These are phyloP conservation scores for Netelia virgata DNA, from an alignment of 2,888 invertebrate species.

Conservation along the genomic window DNA sequence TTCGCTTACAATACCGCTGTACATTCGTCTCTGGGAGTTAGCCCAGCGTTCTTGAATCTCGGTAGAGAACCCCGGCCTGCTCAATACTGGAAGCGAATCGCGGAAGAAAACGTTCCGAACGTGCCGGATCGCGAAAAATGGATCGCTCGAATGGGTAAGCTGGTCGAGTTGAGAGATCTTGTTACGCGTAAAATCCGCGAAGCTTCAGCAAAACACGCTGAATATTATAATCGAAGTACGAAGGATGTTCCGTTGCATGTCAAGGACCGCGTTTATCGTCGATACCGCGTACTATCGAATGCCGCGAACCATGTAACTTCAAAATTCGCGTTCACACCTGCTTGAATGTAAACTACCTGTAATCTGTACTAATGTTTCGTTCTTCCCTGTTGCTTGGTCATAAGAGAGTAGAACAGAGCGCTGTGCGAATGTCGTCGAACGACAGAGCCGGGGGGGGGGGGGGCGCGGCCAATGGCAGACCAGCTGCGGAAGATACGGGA, in stretches of 20 bases:
- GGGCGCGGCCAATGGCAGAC: no score
- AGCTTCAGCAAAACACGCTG: conserved; percentile 6
- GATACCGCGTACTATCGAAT: conserved; percentile 35
- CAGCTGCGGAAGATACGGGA: no score
- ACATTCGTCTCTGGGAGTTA: conserved; percentile 1
- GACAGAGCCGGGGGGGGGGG: no score
- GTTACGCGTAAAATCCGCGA: not conserved
- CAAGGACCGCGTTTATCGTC: conserved; percentile 26
- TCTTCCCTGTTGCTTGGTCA: no score
- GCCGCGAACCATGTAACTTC: conserved; percentile 14
- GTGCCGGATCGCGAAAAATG: not conserved
- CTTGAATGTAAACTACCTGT: no score
- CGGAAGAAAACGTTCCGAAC: no score
- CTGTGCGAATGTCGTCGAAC: no score
- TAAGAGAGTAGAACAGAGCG: no score
- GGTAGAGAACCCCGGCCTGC: not conserved
- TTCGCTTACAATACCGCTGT: conserved; percentile 36
- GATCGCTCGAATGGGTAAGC: not conserved
- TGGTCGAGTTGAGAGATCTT: not conserved
- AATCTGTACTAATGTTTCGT: no score
- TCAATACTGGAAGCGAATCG: not conserved
- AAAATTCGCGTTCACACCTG: conserved; percentile 27
- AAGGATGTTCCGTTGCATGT: not conserved
- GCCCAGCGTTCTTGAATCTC: conserved; percentile 8
- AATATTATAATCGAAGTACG: conserved; percentile 17